Conservation (phyloP, 2,113 vertebrate species). For the Lepisosteus oculatus region DNA sequence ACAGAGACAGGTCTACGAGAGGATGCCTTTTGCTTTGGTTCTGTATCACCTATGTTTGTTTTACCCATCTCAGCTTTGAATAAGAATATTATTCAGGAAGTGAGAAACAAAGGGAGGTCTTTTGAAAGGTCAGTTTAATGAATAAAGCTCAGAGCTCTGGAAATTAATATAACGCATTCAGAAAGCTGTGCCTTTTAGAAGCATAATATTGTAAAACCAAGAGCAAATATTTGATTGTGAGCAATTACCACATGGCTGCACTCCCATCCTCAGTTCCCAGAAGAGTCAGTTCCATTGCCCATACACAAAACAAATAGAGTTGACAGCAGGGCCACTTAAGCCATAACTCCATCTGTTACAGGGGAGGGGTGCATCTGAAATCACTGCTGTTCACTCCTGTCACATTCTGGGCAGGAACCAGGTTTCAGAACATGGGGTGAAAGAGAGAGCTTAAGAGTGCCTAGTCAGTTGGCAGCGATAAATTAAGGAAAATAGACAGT, state of each 20-base stretch:
- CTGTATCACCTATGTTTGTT: too few relatives aligned
- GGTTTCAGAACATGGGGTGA: too few relatives aligned
- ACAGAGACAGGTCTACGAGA: too few relatives aligned
- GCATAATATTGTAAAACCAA: conserved; percentile 4
- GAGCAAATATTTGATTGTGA: conserved; percentile 26
- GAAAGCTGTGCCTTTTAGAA: neutral
- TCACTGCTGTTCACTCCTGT: too few relatives aligned
- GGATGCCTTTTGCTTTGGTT: too few relatives aligned
- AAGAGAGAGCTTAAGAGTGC: too few relatives aligned
- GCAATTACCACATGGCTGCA: conserved; percentile 25
- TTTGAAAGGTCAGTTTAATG: neutral
- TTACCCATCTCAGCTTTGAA: too few relatives aligned
- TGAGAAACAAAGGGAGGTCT: neutral
- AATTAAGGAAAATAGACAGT: too few relatives aligned
- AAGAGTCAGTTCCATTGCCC: conserved; percentile 47
- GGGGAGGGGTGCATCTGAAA: conserved; percentile 14
- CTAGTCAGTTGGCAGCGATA: too few relatives aligned
- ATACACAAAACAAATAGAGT: conserved; percentile 65
- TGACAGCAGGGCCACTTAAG: conserved; percentile 47
- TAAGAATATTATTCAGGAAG: neutral
- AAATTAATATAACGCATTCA: neutral
- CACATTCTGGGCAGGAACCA: too few relatives aligned
- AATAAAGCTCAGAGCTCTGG: neutral
- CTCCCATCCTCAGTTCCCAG: conserved; percentile 27
- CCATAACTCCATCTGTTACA: conserved; percentile 63